Conservation (phyloP, 2,888 invertebrate genomes). For the Charanyca ferruginea region DNA sequence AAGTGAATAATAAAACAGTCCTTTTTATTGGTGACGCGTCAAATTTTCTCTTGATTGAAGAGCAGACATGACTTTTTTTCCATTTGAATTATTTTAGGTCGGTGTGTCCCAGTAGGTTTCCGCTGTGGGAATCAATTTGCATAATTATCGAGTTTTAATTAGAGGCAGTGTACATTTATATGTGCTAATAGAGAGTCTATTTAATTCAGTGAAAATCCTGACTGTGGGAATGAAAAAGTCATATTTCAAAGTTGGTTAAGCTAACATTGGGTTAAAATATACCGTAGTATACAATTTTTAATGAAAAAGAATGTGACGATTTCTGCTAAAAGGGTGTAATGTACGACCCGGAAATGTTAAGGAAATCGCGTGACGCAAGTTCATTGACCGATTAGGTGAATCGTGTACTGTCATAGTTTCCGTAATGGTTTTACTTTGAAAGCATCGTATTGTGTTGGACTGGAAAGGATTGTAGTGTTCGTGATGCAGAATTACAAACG, state of each 20-base stretch:
- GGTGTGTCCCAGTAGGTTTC: conserved; percentile 31
- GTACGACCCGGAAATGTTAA: conserved; percentile 52
- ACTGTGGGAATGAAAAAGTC: conserved; percentile 11
- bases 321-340: conserved; percentile 51
- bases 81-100: conserved; percentile 58
- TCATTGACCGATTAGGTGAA: conserved; percentile 52
- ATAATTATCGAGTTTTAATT: conserved; percentile 64
- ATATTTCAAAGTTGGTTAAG: not conserved
- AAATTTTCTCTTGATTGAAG: conserved; percentile 62
- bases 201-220: conserved; percentile 43
- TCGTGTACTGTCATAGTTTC: conserved; percentile 58
- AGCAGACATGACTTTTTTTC: conserved; percentile 53
- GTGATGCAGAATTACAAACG: conserved; percentile 15
- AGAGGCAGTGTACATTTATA: conserved; percentile 47
- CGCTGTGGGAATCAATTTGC: conserved; percentile 63
- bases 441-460: not conserved
- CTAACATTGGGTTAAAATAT: not conserved
- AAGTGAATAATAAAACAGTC: conserved; percentile 69
- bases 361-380: conserved; percentile 53
- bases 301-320: conserved; percentile 36
- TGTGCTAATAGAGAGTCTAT: conserved; percentile 54
- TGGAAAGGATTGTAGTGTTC: conserved; percentile 20
- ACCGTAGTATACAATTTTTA: conserved; percentile 2
- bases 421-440: conserved; percentile 41
- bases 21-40: conserved; percentile 65